These are phyloP conservation scores for Teleogryllus oceanicus DNA, from an alignment of 2,888 invertebrate genomes.

Conservation along the genomic window DNA sequence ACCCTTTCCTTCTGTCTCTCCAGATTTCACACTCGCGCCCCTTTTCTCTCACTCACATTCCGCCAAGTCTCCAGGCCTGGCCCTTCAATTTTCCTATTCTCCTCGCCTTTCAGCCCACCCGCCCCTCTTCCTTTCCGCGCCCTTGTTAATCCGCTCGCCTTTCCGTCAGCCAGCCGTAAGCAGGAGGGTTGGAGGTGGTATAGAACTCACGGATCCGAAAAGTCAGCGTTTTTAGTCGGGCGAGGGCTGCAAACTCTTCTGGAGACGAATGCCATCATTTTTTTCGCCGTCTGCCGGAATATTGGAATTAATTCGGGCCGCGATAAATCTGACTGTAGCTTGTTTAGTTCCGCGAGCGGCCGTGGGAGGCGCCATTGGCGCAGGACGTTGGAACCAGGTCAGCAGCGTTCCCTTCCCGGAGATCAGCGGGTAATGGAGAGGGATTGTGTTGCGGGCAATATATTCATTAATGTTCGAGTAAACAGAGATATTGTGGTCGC, in stretches of 20 bases:
- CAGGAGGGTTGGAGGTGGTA: not conserved
- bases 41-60: too few relatives aligned
- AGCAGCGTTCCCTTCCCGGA: not conserved
- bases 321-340: not conserved
- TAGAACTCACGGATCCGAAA: too few relatives aligned
- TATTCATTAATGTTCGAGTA: not conserved
- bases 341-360: not conserved
- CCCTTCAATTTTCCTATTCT: too few relatives aligned
- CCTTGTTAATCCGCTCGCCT: too few relatives aligned
- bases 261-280: conserved; percentile 10
- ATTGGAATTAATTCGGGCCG: conserved; percentile 7
- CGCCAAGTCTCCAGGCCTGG: too few relatives aligned
- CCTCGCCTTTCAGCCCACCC: too few relatives aligned
- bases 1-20: too few relatives aligned
- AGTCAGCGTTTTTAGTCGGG: not conserved
- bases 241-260: not conserved
- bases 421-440: not conserved
- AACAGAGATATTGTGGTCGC: not conserved
- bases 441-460: conserved; percentile 1
- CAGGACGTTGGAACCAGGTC: not conserved
- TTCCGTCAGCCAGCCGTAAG: too few relatives aligned
- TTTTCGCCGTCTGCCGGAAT: not conserved
- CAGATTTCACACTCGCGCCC: too few relatives aligned
- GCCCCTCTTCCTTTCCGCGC: too few relatives aligned
- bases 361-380: not conserved